These are phyloP conservation scores for Tor tambroides DNA, from an alignment of 2,113 vertebrate species.

Conservation along the genomic window DNA sequence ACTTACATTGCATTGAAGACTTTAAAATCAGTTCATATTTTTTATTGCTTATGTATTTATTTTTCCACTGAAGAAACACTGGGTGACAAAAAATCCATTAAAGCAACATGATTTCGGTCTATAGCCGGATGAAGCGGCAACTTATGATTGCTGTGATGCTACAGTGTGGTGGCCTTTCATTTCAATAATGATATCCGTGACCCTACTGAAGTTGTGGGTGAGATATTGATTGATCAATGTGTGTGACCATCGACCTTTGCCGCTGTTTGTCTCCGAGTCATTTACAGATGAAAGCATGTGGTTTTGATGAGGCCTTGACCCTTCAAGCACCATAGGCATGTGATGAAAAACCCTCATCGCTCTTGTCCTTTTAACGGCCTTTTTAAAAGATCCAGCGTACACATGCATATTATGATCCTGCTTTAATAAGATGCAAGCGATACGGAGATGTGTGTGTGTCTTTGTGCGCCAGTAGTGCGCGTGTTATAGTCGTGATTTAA, in stretches of 20 bases:
- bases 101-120: background rate
- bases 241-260: conserved; percentile 26
- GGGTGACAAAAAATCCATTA: background rate
- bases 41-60: background rate
- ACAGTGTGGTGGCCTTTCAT: background rate
- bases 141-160: conserved; percentile 13
- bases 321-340: background rate
- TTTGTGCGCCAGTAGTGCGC: conserved; percentile 8
- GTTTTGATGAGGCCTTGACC: background rate
- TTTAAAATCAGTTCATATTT: background rate
- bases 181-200: conserved; percentile 24
- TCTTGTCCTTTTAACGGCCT: conserved; percentile 14
- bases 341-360: background rate
- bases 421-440: conserved; percentile 17
- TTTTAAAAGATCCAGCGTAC: conserved; percentile 11
- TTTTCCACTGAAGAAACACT: background rate
- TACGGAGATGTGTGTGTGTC: conserved; percentile 37
- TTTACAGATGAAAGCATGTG: conserved; percentile 15
- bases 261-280: background rate
- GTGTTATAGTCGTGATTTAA: conserved; percentile 53
- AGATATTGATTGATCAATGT: conserved; percentile 22
- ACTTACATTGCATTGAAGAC: background rate
- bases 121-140: background rate
- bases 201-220: conserved; percentile 15
- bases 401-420: background rate